phyloP scores from a whole-genome alignment of 2,113 vertebrate genomes.

The Podarcis raffonei region DNA sequence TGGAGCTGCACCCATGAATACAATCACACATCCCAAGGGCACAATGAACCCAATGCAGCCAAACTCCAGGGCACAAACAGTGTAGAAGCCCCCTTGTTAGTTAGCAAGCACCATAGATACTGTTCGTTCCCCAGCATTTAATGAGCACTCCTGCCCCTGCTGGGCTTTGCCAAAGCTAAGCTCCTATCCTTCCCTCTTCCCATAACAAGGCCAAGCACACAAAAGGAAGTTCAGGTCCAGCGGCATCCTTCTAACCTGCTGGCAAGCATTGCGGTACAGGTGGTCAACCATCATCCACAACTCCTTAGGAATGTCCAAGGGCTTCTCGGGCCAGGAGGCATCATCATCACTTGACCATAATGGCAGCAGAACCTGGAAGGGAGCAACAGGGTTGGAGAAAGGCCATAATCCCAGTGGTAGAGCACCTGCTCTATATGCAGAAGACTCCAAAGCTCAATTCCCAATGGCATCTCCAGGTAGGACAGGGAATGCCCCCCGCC shows the following conservation, averaged over 20 bases:
- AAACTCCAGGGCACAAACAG: not conserved
- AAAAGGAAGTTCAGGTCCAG: not conserved
- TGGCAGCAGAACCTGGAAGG: constrained; percentile 76
- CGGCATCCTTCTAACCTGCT: constrained; percentile 83
- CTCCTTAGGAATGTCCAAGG: constrained; percentile 93
- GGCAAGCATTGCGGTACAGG: constrained; percentile 85
- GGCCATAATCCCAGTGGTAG: too few species aligned
- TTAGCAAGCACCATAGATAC: not conserved
- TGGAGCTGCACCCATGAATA: not conserved
- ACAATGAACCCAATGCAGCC: not conserved
- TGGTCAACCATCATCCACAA: constrained; percentile 97
- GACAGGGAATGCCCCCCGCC: too few species aligned
- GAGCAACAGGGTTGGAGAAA: not conserved
- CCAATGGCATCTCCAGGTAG: too few species aligned
- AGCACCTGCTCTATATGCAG: too few species aligned
- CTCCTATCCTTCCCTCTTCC: too few species aligned
- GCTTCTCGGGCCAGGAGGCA: constrained; percentile 73
- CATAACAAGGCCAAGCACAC: not conserved
- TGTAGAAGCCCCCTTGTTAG: not conserved
- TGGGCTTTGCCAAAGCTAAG: not conserved
- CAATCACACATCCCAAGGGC: not conserved
- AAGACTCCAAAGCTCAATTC: too few species aligned
- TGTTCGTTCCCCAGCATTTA: too few species aligned
- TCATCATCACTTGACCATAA: constrained; percentile 51
- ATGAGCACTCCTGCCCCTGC: too few species aligned